These are phyloP conservation scores for Danio jaintianensis DNA, from an alignment of 2,797 vertebrate genomes.

Conservation along the genomic window DNA sequence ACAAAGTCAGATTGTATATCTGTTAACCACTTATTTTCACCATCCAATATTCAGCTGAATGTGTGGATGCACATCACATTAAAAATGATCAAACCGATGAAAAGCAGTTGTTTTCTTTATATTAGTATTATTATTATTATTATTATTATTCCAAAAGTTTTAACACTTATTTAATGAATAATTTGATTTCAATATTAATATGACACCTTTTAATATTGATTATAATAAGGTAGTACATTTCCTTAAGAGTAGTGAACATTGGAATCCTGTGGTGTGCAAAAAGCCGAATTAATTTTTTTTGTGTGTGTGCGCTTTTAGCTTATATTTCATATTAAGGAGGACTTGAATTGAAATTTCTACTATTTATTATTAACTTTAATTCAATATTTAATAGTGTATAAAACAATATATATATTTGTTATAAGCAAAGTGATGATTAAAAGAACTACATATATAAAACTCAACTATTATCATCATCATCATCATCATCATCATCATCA, in stretches of 20 bases:
- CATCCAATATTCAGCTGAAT: background rate
- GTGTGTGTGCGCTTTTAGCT: too few species aligned
- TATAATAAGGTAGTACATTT: background rate
- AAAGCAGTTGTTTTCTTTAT: constrained; percentile 1
- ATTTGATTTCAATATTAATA: background rate
- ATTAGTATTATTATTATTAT: too few species aligned
- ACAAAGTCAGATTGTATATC: background rate
- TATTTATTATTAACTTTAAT: background rate
- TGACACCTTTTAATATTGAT: background rate
- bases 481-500: too few species aligned
- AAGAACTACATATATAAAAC: background rate
- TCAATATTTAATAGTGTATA: background rate
- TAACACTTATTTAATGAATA: background rate
- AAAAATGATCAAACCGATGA: background rate
- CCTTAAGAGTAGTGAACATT: background rate
- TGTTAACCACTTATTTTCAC: background rate
- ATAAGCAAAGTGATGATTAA: background rate
- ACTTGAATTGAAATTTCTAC: background rate
- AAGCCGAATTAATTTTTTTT: background rate
- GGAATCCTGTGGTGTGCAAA: background rate
- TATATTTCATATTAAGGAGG: background rate
- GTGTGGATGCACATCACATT: constrained; percentile 5
- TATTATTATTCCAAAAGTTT: background rate
- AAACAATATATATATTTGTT: background rate
- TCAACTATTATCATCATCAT: background rate